Base-by-base conservation (phyloP, 30 jellyfish, hydroid and myxozoan genomes). In the Rhopilema esculentum region DNA sequence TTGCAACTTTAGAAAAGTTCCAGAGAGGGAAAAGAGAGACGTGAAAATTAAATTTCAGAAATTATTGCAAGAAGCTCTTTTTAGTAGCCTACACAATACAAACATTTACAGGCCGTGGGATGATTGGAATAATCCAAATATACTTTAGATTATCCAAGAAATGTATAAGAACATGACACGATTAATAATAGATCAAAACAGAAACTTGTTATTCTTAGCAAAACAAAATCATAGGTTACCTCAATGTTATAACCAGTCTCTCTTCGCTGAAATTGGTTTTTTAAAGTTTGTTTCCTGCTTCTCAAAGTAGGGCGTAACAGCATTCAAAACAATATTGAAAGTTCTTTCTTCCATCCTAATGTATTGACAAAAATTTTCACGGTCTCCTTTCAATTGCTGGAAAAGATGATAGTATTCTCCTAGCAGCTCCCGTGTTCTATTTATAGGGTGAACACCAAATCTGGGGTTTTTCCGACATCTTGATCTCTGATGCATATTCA, bases 51-150 rank as follows among this genome's bases (percentile, higher is more conserved):
- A 33, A 8, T 16, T 79, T 7, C 87, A 77, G 49, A 22, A 28
- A 77, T 1, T 26, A 1, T 50, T 77, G 87, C 26, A 53, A 16
- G 87, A 77, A 49, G 87, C 87, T 7, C 49, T 29, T 16, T 40
- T 40, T 40, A 40, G 57, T 12, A 40, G 12, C 57, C 57, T 12
- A 6, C 57, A 2, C 57, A 40, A 40, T 12, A 40, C 57, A 6
- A 40, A 40, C 57, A 40, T 40, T 40, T 40, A 40, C 27, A 75
- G 86, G 86, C 86, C 73, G n/a, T 32, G 73, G 86, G 22, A 67
- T 63, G 26, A 63, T 2, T 63, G 6, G 72, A 63, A 19, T 63
- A 63, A 2, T 4, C 4, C 26, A 63, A 2, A n/a, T n/a, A n/a
- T n/a, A n/a, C n/a, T n/a, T n/a, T n/a, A n/a, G n/a, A n/a, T n/a